Evolutionary conservation across 1,140 invertebrate genomes (phyloP).

Genomic region (Panagrolaimus sp.): DNA sequence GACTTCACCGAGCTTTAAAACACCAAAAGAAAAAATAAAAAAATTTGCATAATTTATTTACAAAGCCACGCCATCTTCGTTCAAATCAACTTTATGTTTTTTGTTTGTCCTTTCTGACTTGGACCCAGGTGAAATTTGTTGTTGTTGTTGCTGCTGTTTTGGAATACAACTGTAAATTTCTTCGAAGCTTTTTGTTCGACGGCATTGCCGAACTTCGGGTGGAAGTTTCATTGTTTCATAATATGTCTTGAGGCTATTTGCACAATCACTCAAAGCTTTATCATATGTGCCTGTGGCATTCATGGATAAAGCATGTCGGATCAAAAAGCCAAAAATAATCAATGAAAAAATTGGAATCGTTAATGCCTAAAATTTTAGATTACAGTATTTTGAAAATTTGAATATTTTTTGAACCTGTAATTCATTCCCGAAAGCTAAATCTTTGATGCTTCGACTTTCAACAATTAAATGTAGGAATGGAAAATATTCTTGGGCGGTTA

Average conservation of each 20-base stretch:
- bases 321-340: neutral
- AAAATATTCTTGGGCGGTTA: neutral
- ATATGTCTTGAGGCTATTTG: neutral
- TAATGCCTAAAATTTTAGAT: neutral
- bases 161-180: too few species aligned
- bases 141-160: too few species aligned
- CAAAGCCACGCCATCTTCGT: too few species aligned
- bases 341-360: slow-evolving; percentile 2
- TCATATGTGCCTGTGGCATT: neutral
- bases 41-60: too few species aligned
- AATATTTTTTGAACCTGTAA: neutral
- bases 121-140: too few species aligned
- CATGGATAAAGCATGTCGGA: neutral
- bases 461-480: neutral
- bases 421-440: slow-evolving; percentile 4
- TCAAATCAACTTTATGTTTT: too few species aligned
- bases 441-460: neutral
- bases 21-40: too few species aligned
- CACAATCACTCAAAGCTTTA: slow-evolving; percentile 12
- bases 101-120: too few species aligned
- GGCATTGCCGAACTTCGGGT: too few species aligned
- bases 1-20: too few species aligned
- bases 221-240: slow-evolving; percentile 5
- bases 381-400: too few species aligned
- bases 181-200: too few species aligned